Percentiles rank a stretch among this genome's conserved stretches.
Conservation (phyloP, 1,140 invertebrate genomes). For the Triops longicaudatus region DNA sequence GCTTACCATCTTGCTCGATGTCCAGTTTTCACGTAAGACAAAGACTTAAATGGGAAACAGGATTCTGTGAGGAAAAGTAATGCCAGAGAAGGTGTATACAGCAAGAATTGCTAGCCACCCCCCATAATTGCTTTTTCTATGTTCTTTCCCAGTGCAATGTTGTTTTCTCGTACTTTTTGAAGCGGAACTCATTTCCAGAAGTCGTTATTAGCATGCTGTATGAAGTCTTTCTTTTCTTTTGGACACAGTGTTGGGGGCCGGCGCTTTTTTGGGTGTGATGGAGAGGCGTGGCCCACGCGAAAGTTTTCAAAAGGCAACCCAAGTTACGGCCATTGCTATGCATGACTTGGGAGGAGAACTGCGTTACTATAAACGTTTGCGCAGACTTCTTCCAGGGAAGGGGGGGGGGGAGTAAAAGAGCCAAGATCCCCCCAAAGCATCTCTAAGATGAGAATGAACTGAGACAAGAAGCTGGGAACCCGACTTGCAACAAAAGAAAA, state of each 20-base stretch:
- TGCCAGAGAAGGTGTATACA: no score
- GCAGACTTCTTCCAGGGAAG: background rate
- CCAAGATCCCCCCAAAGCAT: no score
- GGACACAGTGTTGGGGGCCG: background rate
- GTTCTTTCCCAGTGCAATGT: no score
- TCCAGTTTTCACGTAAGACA: no score
- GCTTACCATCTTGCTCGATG: no score
- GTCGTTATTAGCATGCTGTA: background rate
- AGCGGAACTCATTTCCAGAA: background rate
- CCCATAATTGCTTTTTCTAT: no score
- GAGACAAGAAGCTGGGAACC: background rate
- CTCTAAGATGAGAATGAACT: background rate
- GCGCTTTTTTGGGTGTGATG: background rate
- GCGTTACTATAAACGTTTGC: background rate
- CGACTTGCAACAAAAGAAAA: background rate
- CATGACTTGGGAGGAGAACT: slow-evolving; percentile 14
- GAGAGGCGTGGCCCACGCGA: background rate
- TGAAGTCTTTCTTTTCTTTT: background rate
- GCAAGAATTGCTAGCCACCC: no score
- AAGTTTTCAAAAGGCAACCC: background rate
- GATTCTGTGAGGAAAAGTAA: no score
- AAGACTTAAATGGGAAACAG: no score
- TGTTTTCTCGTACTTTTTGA: background rate
- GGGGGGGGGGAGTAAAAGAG: background rate
- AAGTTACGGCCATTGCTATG: slow-evolving; percentile 14